Base-by-base conservation (phyloP, 2,797 vertebrate species). In the Novumbra hubbsi region DNA sequence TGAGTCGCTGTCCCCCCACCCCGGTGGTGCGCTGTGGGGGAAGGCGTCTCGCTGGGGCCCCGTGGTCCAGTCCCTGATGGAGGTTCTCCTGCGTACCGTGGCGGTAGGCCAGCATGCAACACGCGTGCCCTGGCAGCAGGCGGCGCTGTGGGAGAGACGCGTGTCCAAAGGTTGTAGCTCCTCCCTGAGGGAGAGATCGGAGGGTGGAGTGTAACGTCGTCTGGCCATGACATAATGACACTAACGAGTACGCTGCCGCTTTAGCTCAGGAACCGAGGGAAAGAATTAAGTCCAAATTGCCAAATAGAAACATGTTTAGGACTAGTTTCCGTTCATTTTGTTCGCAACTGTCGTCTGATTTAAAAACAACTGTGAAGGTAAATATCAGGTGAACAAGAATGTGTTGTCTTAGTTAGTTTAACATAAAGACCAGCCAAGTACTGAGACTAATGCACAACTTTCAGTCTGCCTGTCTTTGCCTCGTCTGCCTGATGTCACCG, bases 1-100 rank as follows among this genome's bases (percentile, higher is more conserved):
- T 0, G 90, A 91, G 84, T 93, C 92, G 1, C 91, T 91, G 71
- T 94, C 92, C 0, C 81, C 91, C 90, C 90, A 88, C 1, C 71
- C 84, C 0, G 80, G 70, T 0, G 80, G 15, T 4, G 89, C 87
- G 0, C 86, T 85, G 1, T 80, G 73, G 73, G 87, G 81, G 45
- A 88, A 82, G 76, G 80, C 78, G 21, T 75, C 82, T 21, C 15
- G 41, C 9, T 41, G 5, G 5, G 41, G 41, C 41, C 5, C 41
- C 41, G 1, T 41, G 41, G 41, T 7, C 41, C 41, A 2, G 41
- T 45, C 41, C 41, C 41, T 45, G 8, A 3, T 78, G 73, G 48
- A 48, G 83, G 64, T 21, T 78, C 19, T 16, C 78, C 19, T 81
- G 76, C 89, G 85, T 67, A 89, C 84, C 0, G 88, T 90, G 72